These are phyloP conservation scores for Agrilus cyanescens DNA, from an alignment of 2,888 invertebrate species.

Conservation along the genomic window DNA sequence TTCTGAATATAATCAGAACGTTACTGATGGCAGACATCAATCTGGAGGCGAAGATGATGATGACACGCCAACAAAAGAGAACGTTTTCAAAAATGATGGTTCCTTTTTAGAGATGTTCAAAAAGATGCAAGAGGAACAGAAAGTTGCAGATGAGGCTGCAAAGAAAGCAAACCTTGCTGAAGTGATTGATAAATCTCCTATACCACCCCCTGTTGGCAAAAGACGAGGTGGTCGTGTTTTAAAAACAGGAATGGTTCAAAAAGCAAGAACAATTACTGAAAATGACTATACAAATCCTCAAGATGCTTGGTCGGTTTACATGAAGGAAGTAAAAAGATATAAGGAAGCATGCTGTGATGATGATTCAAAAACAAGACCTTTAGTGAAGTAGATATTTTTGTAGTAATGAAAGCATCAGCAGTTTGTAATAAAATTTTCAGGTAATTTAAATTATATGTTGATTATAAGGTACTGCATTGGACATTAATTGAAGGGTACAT, in stretches of 20 bases:
- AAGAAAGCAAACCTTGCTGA: slow-evolving; percentile 24
- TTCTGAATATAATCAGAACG: slow-evolving; percentile 11
- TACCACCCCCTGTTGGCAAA: slow-evolving; percentile 57
- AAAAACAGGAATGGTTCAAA: slow-evolving; percentile 83
- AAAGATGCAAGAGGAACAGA: slow-evolving; percentile 64
- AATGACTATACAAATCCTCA: slow-evolving; percentile 54
- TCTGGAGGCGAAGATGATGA: slow-evolving; percentile 19
- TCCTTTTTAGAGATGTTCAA: slow-evolving; percentile 87
- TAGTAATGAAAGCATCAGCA: slow-evolving; percentile 1
- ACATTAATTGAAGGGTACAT: too few relatives aligned
- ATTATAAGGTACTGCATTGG: too few relatives aligned
- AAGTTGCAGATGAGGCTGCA: slow-evolving; percentile 31
- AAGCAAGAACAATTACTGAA: slow-evolving; percentile 56
- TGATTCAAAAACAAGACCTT: slow-evolving; percentile 78
- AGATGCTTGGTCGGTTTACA: slow-evolving; percentile 87
- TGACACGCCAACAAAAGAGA: slow-evolving; percentile 39
- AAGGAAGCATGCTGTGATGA: slow-evolving; percentile 87
- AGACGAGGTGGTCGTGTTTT: slow-evolving; percentile 75
- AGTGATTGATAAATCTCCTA: slow-evolving; percentile 36
- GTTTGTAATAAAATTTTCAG: too few relatives aligned
- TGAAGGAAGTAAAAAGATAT: slow-evolving; percentile 88
- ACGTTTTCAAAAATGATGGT: slow-evolving; percentile 79
- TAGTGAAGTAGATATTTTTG: slow-evolving; percentile 61
- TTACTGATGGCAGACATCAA: slow-evolving; percentile 18
- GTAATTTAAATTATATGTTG: too few relatives aligned